Conservation (phyloP, 1,140 invertebrate species). For the Melitaea cinxia region DNA sequence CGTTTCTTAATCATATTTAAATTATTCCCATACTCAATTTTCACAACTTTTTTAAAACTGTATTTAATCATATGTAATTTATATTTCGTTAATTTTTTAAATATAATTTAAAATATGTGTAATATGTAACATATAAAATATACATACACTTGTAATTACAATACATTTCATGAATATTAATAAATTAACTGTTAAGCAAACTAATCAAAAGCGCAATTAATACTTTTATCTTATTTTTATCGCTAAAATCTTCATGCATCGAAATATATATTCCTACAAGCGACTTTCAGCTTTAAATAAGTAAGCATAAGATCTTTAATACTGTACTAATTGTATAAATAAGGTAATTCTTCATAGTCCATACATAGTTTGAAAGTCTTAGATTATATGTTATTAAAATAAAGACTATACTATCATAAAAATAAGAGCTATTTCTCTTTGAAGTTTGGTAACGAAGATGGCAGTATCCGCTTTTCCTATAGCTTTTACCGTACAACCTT, state of each 20-base stretch:
- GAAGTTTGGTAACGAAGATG: not conserved
- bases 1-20: too few relatives aligned
- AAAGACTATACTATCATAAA: not conserved
- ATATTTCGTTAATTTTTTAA: too few relatives aligned
- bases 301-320: not conserved
- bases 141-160: too few relatives aligned
- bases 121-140: too few relatives aligned
- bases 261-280: not conserved
- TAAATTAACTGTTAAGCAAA: too few relatives aligned
- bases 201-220: slow-evolving; percentile 11
- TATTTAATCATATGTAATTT: too few relatives aligned
- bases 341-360: slow-evolving; percentile 3
- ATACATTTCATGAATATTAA: too few relatives aligned
- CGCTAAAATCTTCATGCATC: slow-evolving; percentile 28
- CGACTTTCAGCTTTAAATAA: not conserved
- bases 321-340: not conserved
- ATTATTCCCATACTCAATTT: too few relatives aligned
- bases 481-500: slow-evolving; percentile 29
- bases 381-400: not conserved
- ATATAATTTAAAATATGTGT: too few relatives aligned
- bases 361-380: not conserved
- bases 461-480: slow-evolving; percentile 22
- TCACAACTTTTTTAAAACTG: too few relatives aligned
- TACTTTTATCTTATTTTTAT: slow-evolving; percentile 21
- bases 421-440: not conserved